Conservation (phyloP, 1,140 invertebrate genomes). For the Drusus annulatus region DNA sequence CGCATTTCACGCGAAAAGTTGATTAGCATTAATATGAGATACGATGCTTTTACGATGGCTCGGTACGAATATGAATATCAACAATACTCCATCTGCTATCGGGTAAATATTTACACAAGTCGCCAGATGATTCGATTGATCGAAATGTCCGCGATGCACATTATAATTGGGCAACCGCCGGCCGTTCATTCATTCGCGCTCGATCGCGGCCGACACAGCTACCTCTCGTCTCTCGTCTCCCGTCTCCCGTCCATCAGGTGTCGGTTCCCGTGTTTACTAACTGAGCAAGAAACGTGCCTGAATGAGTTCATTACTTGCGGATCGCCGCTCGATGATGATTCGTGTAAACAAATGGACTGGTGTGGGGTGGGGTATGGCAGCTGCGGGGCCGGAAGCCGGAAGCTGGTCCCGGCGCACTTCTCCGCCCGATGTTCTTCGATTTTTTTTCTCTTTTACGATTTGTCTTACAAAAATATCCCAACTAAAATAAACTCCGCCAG, state of each 20-base stretch:
- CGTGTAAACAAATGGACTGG: too few relatives aligned
- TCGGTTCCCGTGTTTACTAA: constrained; percentile 23
- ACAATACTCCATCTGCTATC: background rate
- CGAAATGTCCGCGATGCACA: background rate
- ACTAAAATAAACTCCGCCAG: too few relatives aligned
- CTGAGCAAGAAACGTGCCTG: background rate
- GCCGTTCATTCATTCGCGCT: background rate
- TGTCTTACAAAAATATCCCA: background rate
- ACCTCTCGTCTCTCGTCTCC: too few relatives aligned
- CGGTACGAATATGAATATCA: background rate
- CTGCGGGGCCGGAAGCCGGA: too few relatives aligned
- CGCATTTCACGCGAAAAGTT: too few relatives aligned
- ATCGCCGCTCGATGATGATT: too few relatives aligned
- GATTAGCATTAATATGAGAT: too few relatives aligned
- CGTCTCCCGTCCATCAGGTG: constrained; percentile 7
- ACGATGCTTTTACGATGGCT: too few relatives aligned
- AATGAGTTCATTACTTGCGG: too few relatives aligned
- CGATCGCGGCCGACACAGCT: background rate
- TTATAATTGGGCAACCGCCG: constrained; percentile 11
- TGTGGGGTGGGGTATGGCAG: too few relatives aligned
- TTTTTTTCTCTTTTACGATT: constrained; percentile 4
- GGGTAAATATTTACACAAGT: constrained; percentile 11
- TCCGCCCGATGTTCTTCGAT: background rate
- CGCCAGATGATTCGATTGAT: constrained; percentile 29
- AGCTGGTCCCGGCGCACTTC: too few relatives aligned